These are phyloP conservation scores for Apamea crenata DNA, from an alignment of 2,888 invertebrate species.

Conservation along the genomic window DNA sequence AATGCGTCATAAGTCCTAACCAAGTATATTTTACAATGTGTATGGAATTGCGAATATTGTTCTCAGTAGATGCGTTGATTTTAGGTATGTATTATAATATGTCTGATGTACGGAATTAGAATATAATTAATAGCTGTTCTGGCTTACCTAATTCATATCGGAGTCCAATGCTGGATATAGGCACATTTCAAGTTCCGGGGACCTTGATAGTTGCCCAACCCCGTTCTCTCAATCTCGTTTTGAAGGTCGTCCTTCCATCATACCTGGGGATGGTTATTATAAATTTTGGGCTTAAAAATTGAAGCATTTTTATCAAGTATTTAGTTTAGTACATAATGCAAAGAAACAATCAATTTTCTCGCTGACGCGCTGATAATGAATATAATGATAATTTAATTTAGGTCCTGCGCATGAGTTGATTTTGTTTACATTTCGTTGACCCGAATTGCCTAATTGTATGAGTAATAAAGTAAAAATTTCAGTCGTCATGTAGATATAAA, in stretches of 20 bases:
- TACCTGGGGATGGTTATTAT: not conserved
- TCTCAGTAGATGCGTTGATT: not conserved
- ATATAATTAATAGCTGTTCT: not conserved
- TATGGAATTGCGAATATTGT: conserved; percentile 3
- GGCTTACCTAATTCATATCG: not conserved
- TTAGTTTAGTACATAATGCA: conserved; percentile 33
- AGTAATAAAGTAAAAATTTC: conserved; percentile 3
- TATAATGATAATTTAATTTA: conserved; percentile 38
- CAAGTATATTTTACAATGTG: not conserved
- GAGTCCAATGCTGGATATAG: not conserved
- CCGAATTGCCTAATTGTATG: conserved; percentile 39
- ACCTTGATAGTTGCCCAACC: not conserved
- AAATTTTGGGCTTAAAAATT: not conserved
- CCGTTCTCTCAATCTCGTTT: not conserved
- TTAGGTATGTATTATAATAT: not conserved
- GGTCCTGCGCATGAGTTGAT: conserved; percentile 43
- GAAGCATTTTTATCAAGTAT: not conserved
- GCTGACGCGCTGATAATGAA: conserved; percentile 26
- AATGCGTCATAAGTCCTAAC: not conserved
- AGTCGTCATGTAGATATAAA: not conserved
- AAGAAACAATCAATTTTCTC: conserved; percentile 37
- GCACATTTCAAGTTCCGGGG: no score
- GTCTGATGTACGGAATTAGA: not conserved
- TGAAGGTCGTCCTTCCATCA: no score
- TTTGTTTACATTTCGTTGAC: conserved; percentile 45